Percentiles rank a stretch among this genome's conserved stretches.
Conservation (phyloP, 2,113 vertebrate genomes). For the Psittacara wagleri region DNA sequence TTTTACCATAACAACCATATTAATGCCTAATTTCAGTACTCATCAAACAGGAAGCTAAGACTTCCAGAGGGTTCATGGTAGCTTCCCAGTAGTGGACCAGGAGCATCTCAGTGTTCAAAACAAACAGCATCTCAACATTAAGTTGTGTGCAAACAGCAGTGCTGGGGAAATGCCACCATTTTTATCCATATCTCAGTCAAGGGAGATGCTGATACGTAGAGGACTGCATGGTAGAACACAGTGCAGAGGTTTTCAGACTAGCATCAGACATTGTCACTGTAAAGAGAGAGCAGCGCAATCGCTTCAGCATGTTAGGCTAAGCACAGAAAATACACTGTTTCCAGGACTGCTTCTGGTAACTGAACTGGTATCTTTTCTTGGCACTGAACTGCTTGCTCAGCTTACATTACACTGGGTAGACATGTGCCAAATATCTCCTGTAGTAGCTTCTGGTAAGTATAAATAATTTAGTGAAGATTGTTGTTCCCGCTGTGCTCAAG, state of each 20-base stretch:
- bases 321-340: neutral
- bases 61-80: neutral
- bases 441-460: neutral
- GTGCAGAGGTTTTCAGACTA: neutral
- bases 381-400: neutral
- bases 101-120: neutral
- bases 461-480: neutral
- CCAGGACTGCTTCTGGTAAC: neutral
- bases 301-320: neutral
- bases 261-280: neutral
- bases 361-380: neutral
- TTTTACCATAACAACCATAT: neutral
- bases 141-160: neutral
- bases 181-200: neutral
- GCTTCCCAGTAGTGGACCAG: neutral
- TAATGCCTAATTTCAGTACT: neutral
- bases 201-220: neutral
- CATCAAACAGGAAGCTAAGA: neutral
- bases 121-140: neutral
- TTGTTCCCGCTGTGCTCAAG: neutral
- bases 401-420: neutral
- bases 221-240: accelerated
- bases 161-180: neutral
- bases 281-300: neutral
- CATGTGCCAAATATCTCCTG: neutral